Conservation (phyloP, 2,797 vertebrate species). For the Chaetophractus vellerosus region DNA sequence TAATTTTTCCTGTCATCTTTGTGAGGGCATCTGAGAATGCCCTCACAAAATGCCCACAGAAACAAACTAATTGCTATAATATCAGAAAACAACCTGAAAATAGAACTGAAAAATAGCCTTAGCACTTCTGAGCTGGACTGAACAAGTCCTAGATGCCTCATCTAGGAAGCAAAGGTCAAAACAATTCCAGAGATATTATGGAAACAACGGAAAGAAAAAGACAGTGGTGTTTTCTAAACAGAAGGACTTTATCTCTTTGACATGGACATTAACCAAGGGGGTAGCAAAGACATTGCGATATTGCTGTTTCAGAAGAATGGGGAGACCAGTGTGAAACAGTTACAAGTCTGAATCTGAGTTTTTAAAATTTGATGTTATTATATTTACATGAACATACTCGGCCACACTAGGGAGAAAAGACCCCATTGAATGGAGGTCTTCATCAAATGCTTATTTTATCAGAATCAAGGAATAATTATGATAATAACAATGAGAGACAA, state of each 20-base stretch:
- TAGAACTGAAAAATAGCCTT: not conserved
- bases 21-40: not conserved
- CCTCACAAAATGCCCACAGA: not conserved
- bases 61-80: not conserved
- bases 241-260: constrained; percentile 65
- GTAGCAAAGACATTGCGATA: not conserved
- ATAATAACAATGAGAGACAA: not conserved
- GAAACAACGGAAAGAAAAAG: constrained; percentile 76
- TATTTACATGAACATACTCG: not conserved
- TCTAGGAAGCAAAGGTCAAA: constrained; percentile 10
- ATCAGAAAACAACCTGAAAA: not conserved
- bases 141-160: not conserved
- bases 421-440: not conserved
- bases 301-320: not conserved
- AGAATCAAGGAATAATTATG: not conserved
- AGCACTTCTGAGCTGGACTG: not conserved
- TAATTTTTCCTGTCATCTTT: not conserved
- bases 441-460: not conserved
- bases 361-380: not conserved
- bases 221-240: constrained; percentile 66
- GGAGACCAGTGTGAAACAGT: not conserved
- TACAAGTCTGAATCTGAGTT: not conserved
- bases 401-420: not conserved
- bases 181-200: constrained; percentile 60
- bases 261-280: constrained; percentile 49